A percentile compares a stretch with the other conserved stretches of the same genome.
These are phyloP conservation scores for Enteromius anoplus DNA, from an alignment of 2,797 vertebrate species.

Conservation along the genomic window DNA sequence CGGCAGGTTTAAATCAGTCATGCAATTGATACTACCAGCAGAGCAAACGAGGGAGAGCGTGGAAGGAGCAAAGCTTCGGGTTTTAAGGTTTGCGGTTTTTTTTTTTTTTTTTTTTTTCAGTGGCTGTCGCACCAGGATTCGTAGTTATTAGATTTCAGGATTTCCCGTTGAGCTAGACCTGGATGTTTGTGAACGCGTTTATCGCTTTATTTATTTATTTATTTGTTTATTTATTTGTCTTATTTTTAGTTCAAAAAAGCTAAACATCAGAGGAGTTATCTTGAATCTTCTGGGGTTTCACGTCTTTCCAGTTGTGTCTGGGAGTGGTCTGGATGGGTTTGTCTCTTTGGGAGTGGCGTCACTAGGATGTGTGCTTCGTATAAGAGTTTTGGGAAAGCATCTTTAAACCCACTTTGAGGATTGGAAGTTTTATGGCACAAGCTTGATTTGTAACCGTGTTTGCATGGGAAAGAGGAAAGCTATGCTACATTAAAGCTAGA, in stretches of 20 bases:
- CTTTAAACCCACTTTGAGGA: not conserved
- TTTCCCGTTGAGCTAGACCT: not conserved
- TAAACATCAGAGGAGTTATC: not conserved
- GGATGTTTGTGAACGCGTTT: not conserved
- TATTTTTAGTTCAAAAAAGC: not conserved
- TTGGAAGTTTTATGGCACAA: not conserved
- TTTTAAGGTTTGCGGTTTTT: not conserved
- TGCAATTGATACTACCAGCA: not conserved
- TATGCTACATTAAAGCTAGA: not conserved
- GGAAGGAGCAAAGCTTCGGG: not conserved
- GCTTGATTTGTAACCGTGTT: not conserved
- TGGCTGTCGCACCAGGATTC: not conserved
- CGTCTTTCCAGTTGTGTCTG: conserved; percentile 25
- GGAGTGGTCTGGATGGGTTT: conserved; percentile 4
- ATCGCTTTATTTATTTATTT: too few species aligned
- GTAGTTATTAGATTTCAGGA: not conserved
- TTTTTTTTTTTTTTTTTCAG: not conserved
- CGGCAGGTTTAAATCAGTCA: not conserved
- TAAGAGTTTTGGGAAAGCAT: not conserved
- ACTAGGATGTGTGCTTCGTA: not conserved
- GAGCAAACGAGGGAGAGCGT: not conserved
- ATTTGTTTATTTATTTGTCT: too few species aligned
- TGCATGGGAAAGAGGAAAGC: not conserved
- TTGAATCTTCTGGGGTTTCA: not conserved
- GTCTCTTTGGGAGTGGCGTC: conserved; percentile 7